phyloP scores from a whole-genome alignment of 2,888 invertebrate species.

The Microplitis manilae region DNA sequence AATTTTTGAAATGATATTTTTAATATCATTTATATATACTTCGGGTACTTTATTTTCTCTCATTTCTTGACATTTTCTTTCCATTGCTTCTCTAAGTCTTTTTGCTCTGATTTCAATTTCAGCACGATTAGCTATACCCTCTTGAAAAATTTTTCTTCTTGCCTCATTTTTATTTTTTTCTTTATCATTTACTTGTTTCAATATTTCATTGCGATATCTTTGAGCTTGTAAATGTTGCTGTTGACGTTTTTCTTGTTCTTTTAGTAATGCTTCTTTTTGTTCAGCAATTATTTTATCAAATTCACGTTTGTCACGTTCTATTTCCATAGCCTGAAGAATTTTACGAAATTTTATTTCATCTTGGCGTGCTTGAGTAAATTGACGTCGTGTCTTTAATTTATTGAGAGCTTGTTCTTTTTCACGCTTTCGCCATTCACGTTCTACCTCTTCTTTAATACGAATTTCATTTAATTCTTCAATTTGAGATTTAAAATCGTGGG shows the following conservation, averaged over 20 bases:
- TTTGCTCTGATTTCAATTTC: slow-evolving; percentile 76
- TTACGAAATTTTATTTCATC: slow-evolving; percentile 76
- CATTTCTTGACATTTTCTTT: slow-evolving; percentile 76
- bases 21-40: slow-evolving; percentile 74
- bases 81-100: slow-evolving; percentile 73
- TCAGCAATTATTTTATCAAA: slow-evolving; percentile 76
- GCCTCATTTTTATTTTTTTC: slow-evolving; percentile 77
- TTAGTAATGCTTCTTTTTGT: slow-evolving; percentile 74
- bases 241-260: slow-evolving; percentile 73
- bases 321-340: slow-evolving; percentile 78
- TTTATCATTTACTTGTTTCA: slow-evolving; percentile 81
- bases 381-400: slow-evolving; percentile 73
- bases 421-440: slow-evolving; percentile 79
- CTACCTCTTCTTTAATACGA: slow-evolving; percentile 76
- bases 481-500: slow-evolving; percentile 68
- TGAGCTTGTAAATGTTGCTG: slow-evolving; percentile 71
- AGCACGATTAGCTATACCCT: slow-evolving; percentile 77
- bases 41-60: slow-evolving; percentile 74
- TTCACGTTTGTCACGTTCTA: slow-evolving; percentile 78
- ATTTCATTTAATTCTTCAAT: slow-evolving; percentile 74
- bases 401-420: slow-evolving; percentile 78
- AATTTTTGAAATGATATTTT: slow-evolving; percentile 62
- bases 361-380: slow-evolving; percentile 74
- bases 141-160: slow-evolving; percentile 78
- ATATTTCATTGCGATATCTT: slow-evolving; percentile 77